phyloP scores from a whole-genome alignment of 2,113 vertebrate genomes.

The Azemiops feae region DNA sequence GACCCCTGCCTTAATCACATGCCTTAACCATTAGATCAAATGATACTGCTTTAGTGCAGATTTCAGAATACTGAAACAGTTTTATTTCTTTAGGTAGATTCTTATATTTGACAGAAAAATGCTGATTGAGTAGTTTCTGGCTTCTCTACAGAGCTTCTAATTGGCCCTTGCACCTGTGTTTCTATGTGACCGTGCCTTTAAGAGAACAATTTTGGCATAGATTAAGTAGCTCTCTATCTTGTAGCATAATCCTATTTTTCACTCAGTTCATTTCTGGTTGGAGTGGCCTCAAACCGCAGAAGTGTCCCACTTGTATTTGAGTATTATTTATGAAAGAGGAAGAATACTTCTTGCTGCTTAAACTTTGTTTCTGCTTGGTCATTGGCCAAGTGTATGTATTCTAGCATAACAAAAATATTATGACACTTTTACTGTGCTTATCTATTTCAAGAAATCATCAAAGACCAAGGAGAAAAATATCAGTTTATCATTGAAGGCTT shows the following conservation, averaged over 20 bases:
- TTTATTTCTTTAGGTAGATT: neutral
- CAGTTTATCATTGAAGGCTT: conserved; percentile 17
- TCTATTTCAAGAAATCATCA: neutral
- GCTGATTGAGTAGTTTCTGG: neutral
- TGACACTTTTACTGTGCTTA: neutral
- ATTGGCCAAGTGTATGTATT: neutral
- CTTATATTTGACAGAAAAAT: conserved; percentile 5
- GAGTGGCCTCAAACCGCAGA: conserved; percentile 39
- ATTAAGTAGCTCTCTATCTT: conserved; percentile 15
- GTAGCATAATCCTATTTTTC: conserved; percentile 47
- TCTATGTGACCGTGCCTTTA: conserved; percentile 8
- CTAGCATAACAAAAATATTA: neutral
- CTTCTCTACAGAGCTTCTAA: conserved; percentile 18
- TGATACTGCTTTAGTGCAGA: neutral
- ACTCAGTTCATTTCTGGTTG: conserved; percentile 22
- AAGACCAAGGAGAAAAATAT: neutral
- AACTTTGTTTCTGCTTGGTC: conserved; percentile 17
- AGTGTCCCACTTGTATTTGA: conserved; percentile 21
- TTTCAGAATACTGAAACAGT: neutral
- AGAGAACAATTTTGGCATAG: neutral
- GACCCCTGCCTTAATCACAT: neutral
- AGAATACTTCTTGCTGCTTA: neutral
- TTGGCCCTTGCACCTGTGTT: conserved; percentile 13
- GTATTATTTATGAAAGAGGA: neutral
- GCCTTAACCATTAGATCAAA: neutral